Evolutionary conservation across 1,140 invertebrate species (phyloP), one percentile per base, ranked within the genome.

Genomic region (Theocolax elegans): DNA sequence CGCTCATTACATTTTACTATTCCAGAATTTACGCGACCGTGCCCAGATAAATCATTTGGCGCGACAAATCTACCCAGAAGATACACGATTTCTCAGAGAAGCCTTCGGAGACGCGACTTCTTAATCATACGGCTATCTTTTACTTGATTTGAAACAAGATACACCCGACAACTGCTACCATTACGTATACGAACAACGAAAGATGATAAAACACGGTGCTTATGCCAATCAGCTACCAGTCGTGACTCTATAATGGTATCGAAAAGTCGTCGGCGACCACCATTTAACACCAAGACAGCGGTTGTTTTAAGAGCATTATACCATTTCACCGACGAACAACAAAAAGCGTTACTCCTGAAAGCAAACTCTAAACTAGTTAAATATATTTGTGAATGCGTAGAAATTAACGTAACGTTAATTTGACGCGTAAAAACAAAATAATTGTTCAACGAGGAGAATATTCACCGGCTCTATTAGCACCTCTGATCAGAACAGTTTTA

Each of bases 1-100:
- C 70, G 71, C 79, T 19, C 78, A 78, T 70, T 83, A 83, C 68
- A 76, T 85, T 35, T 76, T 83, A 35, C 76, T 79, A 56, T 81
- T 60, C 44, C 8, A 38, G 25, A 60, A 35, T 10, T 21, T 53
- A 25, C 23, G 23, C 17, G 49, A 53, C 23, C 49, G 49, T 17
- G 19, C 19, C 3, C 49, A 53, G 15, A 53, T 53, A 25, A 3
- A 53, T 8, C 49, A 25, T 53, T 19, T 53, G 3, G 3, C 19
- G 25, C 17, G 49, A 3, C 49, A 53, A 23, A 4, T 25, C 17
- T 53, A 15, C 23, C 49, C 49, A 2, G 15, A 53, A 27, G 23
- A 53, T 53, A 3, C 17, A 13, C 49, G 49, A 13, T 23, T 53
- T 6, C 15, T 53, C 2, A 6, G 23, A 53, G 49, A 58, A 17